Base-by-base conservation (phyloP, 1,140 invertebrate species). In the Bombus pyrosoma region DNA sequence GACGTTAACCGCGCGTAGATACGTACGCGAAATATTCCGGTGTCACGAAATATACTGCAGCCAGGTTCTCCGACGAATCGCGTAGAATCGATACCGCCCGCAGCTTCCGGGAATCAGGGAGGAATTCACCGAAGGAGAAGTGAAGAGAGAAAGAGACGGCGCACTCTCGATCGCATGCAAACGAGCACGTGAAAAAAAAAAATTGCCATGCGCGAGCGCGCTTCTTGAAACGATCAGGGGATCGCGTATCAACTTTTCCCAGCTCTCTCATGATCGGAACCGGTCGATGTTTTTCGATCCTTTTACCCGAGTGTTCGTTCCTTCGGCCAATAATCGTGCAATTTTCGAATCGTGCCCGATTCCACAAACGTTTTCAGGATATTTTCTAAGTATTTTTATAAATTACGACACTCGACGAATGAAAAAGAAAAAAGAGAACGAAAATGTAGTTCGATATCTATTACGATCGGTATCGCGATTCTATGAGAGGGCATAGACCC, bases 81-180 rank as follows among this genome's bases (percentile, higher is more conserved):
- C 88, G 76, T 62, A 53, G 87, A 86, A 90, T 90, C 89, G 89
- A 90, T 90, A 90, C 86, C 81, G 85, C 79, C 89, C 89, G 83
- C 86, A 83, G 89, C 80, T 90, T 90, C 89, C 89, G 86, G 89
- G 89, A 88, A 90, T 78, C 80, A 43, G 79, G 81, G 82, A 82
- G 74, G 57, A 87, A 90, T 79, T 81, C 71, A 39, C 83, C 79
- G 86, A 76, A 69, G 41, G 47, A 81, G 66, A 86, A 37, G 47
- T 32, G 41, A 18, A 76, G 57, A 47, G 53, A 39, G 57, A 59
- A 53, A 64, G 25, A 41, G 13, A 34, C 34, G 8, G 59, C 18
- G 18, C 79, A 22, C 62, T 74, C 77, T 80, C 69, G 39, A 77
- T 69, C 72, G 81, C 72, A 69, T 88, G 74, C 64, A 66, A 88